Evolutionary conservation across 2,888 invertebrate genomes (phyloP).

Genomic region (Spialia ferax): DNA sequence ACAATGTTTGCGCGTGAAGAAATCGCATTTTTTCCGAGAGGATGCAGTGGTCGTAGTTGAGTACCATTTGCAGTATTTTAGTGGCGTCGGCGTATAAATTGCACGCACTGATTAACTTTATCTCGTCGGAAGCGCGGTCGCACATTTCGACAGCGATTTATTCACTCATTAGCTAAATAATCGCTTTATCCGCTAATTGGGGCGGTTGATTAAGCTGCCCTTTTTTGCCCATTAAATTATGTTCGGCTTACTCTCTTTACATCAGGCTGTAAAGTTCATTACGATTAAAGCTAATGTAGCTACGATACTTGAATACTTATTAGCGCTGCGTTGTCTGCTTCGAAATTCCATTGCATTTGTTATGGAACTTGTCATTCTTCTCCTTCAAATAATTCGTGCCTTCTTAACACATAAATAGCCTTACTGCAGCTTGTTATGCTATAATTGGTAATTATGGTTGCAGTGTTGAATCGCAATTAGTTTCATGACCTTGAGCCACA

Average conservation of each 20-base stretch:
- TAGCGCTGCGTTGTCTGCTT: not conserved
- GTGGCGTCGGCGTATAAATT: slow-evolving; percentile 68
- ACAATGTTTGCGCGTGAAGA: slow-evolving; percentile 43
- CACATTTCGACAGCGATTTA: slow-evolving; percentile 71
- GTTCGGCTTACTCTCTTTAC: slow-evolving; percentile 17
- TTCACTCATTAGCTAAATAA: slow-evolving; percentile 80
- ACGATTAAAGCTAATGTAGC: slow-evolving; percentile 24
- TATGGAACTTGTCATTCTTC: not conserved
- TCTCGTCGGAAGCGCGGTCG: slow-evolving; percentile 63
- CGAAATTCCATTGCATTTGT: slow-evolving; percentile 1
- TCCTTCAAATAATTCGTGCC: not conserved
- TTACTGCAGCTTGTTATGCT: not conserved
- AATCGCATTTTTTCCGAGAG: slow-evolving; percentile 53
- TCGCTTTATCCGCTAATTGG: slow-evolving; percentile 71
- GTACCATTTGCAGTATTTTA: slow-evolving; percentile 68
- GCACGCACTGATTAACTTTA: slow-evolving; percentile 73
- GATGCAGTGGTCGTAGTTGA: slow-evolving; percentile 58
- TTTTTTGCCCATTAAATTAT: slow-evolving; percentile 45
- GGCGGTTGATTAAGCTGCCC: slow-evolving; percentile 61
- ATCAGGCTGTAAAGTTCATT: slow-evolving; percentile 13
- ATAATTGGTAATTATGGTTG: not conserved
- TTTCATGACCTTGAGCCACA: slow-evolving; percentile 1
- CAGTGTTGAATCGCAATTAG: not conserved
- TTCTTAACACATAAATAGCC: not conserved
- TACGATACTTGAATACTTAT: slow-evolving; percentile 13